phyloP scores from a whole-genome alignment of 1,140 invertebrate genomes.

The Oryzaephilus surinamensis region DNA sequence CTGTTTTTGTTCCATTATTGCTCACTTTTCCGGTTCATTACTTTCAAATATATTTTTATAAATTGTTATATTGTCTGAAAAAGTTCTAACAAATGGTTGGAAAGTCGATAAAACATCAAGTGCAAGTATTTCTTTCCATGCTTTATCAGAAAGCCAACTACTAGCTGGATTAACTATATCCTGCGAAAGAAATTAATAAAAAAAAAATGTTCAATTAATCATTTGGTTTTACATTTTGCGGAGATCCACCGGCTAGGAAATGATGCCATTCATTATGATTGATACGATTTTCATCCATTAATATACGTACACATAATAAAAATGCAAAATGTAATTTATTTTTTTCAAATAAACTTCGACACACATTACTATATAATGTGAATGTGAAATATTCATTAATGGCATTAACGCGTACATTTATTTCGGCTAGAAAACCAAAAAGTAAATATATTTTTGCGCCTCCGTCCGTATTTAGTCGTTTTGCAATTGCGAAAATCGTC shows the following conservation, averaged over 20 bases:
- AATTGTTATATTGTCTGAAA: conserved; percentile 34
- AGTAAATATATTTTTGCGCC: not conserved
- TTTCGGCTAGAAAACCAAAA: too few relatives aligned
- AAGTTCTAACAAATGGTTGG: conserved; percentile 39
- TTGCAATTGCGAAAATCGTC: too few relatives aligned
- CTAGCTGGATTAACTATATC: conserved; percentile 44
- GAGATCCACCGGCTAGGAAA: conserved; percentile 42
- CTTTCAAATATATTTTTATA: conserved; percentile 51
- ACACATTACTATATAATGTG: conserved; percentile 56
- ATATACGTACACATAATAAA: conserved; percentile 40
- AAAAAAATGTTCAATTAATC: not conserved
- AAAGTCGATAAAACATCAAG: conserved; percentile 42
- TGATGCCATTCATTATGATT: conserved; percentile 50
- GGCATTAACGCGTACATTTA: conserved; percentile 46
- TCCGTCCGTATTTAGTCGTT: too few relatives aligned
- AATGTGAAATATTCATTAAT: conserved; percentile 61
- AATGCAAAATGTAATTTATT: conserved; percentile 64
- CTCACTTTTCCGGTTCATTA: too few relatives aligned
- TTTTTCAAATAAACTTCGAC: conserved; percentile 61
- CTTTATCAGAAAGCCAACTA: conserved; percentile 47
- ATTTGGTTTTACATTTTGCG: conserved; percentile 17
- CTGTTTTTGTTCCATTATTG: too few relatives aligned
- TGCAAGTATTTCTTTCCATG: conserved; percentile 53
- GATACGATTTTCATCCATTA: conserved; percentile 38
- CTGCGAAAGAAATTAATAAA: conserved; percentile 28